phyloP scores from a whole-genome alignment of 2,797 vertebrate genomes.

The Streptopelia turtur region DNA sequence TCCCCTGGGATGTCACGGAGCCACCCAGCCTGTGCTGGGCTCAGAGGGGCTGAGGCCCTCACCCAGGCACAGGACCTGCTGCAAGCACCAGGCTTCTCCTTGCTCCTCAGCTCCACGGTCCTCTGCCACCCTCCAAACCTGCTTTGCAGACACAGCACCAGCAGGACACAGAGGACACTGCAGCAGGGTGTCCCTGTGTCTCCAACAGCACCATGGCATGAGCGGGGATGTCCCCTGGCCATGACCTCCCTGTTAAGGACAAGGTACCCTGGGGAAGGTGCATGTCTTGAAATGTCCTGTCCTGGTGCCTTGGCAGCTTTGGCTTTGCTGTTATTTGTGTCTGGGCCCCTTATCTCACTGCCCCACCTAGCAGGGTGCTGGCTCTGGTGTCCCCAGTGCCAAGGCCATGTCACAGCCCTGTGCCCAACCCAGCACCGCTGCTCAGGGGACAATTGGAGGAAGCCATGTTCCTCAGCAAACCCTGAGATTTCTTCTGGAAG shows the following conservation, averaged over 20 bases:
- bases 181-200: neutral
- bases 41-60: neutral
- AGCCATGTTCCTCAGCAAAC: neutral
- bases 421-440: neutral
- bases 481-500: conserved; percentile 2
- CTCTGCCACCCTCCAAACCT: neutral
- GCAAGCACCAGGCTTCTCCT: neutral
- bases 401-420: neutral
- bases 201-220: neutral
- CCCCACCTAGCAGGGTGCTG: neutral
- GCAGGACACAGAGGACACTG: neutral
- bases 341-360: neutral
- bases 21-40: neutral
- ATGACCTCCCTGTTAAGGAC: neutral
- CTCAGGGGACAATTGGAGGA: conserved; percentile 47
- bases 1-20: fast-evolving
- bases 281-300: neutral
- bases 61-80: neutral
- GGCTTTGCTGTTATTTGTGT: neutral
- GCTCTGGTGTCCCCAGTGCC: neutral
- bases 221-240: neutral
- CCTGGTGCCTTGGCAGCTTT: neutral
- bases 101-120: neutral
- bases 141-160: neutral
- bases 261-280: neutral